A percentile compares a stretch with the other conserved stretches of the same genome.
Conservation (phyloP, 2,888 invertebrate genomes). For the Synergus laeviventris region DNA sequence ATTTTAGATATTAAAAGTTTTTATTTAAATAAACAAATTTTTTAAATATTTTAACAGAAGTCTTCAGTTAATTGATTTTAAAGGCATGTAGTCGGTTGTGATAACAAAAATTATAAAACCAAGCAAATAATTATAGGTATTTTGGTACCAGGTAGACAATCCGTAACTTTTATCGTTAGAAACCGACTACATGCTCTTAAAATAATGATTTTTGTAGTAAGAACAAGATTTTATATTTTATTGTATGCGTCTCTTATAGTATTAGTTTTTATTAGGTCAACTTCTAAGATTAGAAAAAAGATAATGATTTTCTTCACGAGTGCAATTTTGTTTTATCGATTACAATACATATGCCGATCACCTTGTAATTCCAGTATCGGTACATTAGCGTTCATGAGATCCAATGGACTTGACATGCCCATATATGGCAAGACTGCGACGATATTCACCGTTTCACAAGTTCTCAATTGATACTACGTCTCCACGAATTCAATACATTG, state of each 20-base stretch:
- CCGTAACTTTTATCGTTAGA: no score
- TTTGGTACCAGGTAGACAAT: no score
- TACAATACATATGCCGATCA: constrained; percentile 41
- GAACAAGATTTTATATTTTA: no score
- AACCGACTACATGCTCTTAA: no score
- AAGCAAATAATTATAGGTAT: no score
- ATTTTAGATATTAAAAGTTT: no score
- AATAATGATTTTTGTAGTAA: no score
- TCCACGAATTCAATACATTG: constrained; percentile 31
- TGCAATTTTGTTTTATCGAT: constrained; percentile 42
- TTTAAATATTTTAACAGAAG: no score
- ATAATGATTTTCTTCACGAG: constrained; percentile 37
- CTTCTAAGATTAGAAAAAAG: not conserved
- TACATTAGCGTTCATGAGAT: constrained; percentile 29
- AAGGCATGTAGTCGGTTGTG: no score
- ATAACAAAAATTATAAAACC: no score
- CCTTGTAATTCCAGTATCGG: constrained; percentile 50
- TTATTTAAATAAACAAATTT: no score
- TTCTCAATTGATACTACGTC: constrained; percentile 33
- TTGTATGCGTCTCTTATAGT: not conserved
- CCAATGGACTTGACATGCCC: constrained; percentile 52
- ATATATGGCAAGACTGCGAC: constrained; percentile 56
- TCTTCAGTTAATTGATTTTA: no score
- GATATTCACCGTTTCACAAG: constrained; percentile 35
- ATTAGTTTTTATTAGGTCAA: not conserved